phyloP scores from a whole-genome alignment of 2,113 vertebrate species.

The Vombatus ursinus region DNA sequence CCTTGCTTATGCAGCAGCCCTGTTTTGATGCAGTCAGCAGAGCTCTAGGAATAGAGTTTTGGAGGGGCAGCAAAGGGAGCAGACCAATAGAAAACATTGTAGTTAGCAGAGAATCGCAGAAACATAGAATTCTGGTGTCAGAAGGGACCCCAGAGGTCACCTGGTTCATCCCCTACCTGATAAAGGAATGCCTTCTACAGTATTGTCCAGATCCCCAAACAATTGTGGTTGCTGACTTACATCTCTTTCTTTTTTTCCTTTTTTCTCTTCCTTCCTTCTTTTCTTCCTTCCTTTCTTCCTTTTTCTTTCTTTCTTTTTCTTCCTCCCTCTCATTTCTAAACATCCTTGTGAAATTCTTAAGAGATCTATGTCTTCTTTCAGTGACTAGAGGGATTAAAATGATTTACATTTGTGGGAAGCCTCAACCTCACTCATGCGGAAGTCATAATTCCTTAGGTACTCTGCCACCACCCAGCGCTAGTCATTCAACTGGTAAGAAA shows the following conservation, averaged over 20 bases:
- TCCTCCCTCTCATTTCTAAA: conserved; percentile 71
- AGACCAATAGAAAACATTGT: not conserved
- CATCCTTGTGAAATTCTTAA: conserved; percentile 72
- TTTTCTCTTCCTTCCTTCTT: no score
- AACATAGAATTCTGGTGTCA: not conserved
- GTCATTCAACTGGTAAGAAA: conserved; percentile 26
- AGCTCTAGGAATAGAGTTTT: conserved; percentile 55
- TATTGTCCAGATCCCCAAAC: not conserved
- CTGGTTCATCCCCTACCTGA: not conserved
- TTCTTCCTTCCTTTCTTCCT: not conserved
- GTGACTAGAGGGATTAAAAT: conserved; percentile 71
- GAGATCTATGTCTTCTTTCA: conserved; percentile 70
- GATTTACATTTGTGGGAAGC: conserved; percentile 63
- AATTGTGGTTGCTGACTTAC: not conserved
- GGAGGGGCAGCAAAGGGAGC: conserved; percentile 10
- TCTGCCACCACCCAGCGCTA: not conserved
- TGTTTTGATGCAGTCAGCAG: conserved; percentile 74
- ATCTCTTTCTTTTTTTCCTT: no score
- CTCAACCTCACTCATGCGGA: conserved; percentile 74
- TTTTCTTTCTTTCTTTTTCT: no score
- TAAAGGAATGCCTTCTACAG: not conserved
- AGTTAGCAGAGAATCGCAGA: not conserved
- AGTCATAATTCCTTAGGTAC: conserved; percentile 61
- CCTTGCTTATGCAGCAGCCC: conserved; percentile 74
- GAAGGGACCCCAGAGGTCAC: not conserved